Conservation (phyloP, 92 coral and sea anemone species). For the Parazoanthus atlanticus region DNA sequence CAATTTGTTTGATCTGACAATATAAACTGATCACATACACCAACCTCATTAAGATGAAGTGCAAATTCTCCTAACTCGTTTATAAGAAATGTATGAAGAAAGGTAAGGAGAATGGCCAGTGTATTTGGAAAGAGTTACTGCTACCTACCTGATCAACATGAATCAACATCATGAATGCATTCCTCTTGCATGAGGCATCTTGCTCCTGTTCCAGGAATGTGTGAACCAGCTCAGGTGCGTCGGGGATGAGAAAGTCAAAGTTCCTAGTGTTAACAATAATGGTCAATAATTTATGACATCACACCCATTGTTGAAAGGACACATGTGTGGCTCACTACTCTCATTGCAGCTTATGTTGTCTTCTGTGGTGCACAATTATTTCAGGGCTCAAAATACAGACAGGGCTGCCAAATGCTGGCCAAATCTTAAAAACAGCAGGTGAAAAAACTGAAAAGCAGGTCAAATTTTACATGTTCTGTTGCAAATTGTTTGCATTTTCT, state of each 20-base stretch:
- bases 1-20: background rate
- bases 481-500: too few relatives aligned
- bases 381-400: too few relatives aligned
- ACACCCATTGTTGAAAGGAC: too few relatives aligned
- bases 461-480: too few relatives aligned
- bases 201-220: conserved; percentile 99
- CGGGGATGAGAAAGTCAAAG: conserved; percentile 98
- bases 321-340: too few relatives aligned
- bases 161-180: conserved; percentile 98
- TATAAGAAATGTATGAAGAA: background rate
- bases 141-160: conserved; percentile 94
- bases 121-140: background rate
- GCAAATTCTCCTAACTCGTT: background rate
- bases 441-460: too few relatives aligned
- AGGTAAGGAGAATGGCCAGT: background rate
- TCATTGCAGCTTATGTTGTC: too few relatives aligned
- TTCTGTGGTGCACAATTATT: too few relatives aligned
- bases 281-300: background rate
- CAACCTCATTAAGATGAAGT: background rate
- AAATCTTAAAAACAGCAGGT: too few relatives aligned
- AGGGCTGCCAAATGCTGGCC: too few relatives aligned
- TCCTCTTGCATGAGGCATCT: conserved; percentile 98
- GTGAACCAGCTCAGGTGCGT: conserved; percentile 99
- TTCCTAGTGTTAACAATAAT: conserved; percentile 54
- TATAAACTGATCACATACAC: background rate